These are phyloP conservation scores for Dissostichus mawsoni DNA, from an alignment of 2,113 vertebrate species.

Conservation along the genomic window DNA sequence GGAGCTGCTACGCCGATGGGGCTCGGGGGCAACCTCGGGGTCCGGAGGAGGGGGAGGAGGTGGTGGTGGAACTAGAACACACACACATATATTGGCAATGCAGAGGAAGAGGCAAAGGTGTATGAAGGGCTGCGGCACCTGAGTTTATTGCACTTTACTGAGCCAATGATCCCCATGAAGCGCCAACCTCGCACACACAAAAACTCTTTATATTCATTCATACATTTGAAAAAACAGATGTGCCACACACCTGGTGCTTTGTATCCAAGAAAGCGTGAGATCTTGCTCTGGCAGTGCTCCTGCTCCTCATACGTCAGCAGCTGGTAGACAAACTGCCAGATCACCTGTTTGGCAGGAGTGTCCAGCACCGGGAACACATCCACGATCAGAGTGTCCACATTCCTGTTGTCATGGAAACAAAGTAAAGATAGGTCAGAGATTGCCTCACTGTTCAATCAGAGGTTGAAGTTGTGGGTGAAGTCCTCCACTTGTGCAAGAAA, in stretches of 20 bases:
- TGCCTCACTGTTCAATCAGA: conserved; percentile 16
- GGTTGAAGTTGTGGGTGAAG: conserved; percentile 8
- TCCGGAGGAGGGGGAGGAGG: conserved; percentile 82
- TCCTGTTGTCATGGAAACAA: conserved; percentile 82
- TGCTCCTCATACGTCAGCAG: conserved; percentile 97
- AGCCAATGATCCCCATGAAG: not conserved
- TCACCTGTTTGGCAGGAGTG: conserved; percentile 97
- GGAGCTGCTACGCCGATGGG: conserved; percentile 89
- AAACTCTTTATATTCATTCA: not conserved
- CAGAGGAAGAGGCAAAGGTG: conserved; percentile 40
- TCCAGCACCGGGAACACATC: conserved; percentile 95
- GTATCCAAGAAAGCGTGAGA: conserved; percentile 95
- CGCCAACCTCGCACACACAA: not conserved
- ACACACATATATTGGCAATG: conserved; percentile 58
- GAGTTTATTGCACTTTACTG: conserved; percentile 18
- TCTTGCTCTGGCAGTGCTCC: conserved; percentile 96
- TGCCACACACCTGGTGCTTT: conserved; percentile 81
- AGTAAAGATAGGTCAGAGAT: conserved; percentile 33
- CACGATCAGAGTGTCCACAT: conserved; percentile 96
- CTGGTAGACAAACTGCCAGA: conserved; percentile 99
- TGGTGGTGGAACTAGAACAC: conserved; percentile 74
- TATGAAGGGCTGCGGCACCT: conserved; percentile 25
- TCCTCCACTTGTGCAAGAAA: not conserved
- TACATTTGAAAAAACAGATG: not conserved
- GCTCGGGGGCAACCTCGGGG: conserved; percentile 83